Conservation (phyloP, 2,888 invertebrate genomes). For the Strigamia transsilvanica region DNA sequence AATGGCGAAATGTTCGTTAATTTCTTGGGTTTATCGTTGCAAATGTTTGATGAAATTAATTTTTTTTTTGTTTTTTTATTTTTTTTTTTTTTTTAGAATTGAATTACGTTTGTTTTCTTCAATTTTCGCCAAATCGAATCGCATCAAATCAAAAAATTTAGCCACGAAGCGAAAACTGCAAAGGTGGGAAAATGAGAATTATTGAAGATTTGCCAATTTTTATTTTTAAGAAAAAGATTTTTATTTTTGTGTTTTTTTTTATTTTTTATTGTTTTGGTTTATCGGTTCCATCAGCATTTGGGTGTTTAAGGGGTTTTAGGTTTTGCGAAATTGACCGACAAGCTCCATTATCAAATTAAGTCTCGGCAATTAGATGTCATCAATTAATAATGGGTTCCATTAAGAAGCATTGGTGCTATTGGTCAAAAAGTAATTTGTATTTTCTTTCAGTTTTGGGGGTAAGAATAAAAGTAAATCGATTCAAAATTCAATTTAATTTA, state of each 20-base stretch:
- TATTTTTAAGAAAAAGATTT: not conserved
- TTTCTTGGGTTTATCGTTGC: too few species aligned
- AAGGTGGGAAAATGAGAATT: not conserved
- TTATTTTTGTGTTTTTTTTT: not conserved
- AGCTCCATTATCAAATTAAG: slow-evolving; percentile 48
- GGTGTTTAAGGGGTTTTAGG: slow-evolving; percentile 22
- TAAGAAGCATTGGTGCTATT: not conserved
- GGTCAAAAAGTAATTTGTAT: not conserved
- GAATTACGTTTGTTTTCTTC: slow-evolving; percentile 4
- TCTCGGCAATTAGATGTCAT: slow-evolving; percentile 51
- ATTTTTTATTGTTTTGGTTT: not conserved
- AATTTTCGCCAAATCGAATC: not conserved
- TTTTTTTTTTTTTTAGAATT: not conserved
- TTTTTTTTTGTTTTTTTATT: not conserved
- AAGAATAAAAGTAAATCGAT: too few species aligned
- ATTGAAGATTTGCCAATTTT: slow-evolving; percentile 3
- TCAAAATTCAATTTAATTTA: slow-evolving; percentile 1
- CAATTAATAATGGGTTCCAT: slow-evolving; percentile 52
- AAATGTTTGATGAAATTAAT: too few species aligned
- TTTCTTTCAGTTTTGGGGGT: not conserved
- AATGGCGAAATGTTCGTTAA: too few species aligned
- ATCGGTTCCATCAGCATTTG: slow-evolving; percentile 14
- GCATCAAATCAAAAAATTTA: slow-evolving; percentile 1
- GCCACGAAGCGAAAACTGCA: not conserved
- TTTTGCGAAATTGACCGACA: slow-evolving; percentile 46